A percentile compares a stretch with the other conserved stretches of the same genome.
Evolutionary conservation across 1,140 invertebrate species (phyloP).

Genomic region (Zaprionus taronus): DNA sequence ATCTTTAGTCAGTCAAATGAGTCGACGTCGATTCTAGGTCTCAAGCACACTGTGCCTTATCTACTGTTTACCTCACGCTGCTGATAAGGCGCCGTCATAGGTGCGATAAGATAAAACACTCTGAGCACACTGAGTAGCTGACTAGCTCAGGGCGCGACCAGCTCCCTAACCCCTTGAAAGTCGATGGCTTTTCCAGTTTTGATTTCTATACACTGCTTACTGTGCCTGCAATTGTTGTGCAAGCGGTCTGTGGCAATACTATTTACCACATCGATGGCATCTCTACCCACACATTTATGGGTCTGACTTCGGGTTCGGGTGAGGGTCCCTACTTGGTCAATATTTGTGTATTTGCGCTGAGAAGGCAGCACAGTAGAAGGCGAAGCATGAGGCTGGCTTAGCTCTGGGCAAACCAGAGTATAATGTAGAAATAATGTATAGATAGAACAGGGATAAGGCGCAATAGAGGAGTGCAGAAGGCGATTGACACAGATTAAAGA

Average conservation of each 20-base stretch:
- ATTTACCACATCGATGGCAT: conserved; percentile 14
- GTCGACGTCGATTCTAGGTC: conserved; percentile 23
- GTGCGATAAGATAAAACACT: conserved; percentile 43
- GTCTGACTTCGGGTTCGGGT: not conserved
- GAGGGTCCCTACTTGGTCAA: conserved; percentile 21
- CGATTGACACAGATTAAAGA: conserved; percentile 9
- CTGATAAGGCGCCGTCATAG: conserved; percentile 30
- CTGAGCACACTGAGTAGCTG: conserved; percentile 5
- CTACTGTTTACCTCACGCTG: conserved; percentile 31
- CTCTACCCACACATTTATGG: conserved; percentile 25
- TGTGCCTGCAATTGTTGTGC: conserved; percentile 45
- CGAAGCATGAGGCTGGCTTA: conserved; percentile 5
- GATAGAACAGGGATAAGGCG: conserved; percentile 28
- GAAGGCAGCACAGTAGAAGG: not conserved
- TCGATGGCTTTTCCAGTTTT: conserved; percentile 9
- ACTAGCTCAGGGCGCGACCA: conserved; percentile 19
- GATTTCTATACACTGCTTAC: conserved; percentile 36
- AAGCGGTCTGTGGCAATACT: conserved; percentile 27
- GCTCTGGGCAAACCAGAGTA: conserved; percentile 43
- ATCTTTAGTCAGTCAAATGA: conserved; percentile 34
- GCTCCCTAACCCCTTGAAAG: not conserved
- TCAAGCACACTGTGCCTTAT: conserved; percentile 17
- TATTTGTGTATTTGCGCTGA: conserved; percentile 27
- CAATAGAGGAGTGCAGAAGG: not conserved
- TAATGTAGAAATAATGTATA: conserved; percentile 49